phyloP scores from a whole-genome alignment of 2,888 invertebrate genomes.

The Temnothorax unifasciatus region DNA sequence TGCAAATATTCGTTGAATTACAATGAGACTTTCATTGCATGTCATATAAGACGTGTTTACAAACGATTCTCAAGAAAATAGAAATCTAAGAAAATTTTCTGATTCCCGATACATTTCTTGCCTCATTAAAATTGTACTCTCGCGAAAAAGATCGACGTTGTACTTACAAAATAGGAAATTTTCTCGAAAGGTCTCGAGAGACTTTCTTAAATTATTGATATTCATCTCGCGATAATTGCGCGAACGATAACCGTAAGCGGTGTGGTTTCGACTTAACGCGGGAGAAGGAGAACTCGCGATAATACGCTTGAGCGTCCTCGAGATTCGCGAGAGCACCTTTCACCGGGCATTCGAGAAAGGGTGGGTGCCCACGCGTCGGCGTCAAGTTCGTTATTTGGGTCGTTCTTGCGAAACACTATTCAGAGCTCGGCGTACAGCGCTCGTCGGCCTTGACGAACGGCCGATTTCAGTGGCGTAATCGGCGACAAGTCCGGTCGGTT shows the following conservation, averaged over 20 bases:
- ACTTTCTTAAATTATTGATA: background rate
- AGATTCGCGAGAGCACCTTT: conserved; percentile 73
- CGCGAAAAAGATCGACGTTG: background rate
- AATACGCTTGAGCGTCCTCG: conserved; percentile 73
- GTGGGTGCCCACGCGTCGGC: conserved; percentile 70
- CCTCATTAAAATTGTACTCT: background rate
- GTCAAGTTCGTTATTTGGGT: conserved; percentile 78
- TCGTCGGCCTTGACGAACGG: conserved; percentile 75
- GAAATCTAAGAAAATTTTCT: background rate
- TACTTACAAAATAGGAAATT: background rate
- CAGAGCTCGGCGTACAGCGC: conserved; percentile 66
- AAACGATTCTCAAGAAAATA: background rate
- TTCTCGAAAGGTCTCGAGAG: background rate
- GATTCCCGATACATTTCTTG: background rate
- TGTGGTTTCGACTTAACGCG: conserved; percentile 39
- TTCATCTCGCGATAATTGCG: background rate
- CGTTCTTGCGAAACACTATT: conserved; percentile 74
- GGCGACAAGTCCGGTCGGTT: conserved; percentile 9
- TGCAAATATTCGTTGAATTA: background rate
- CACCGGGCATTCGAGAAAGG: conserved; percentile 69
- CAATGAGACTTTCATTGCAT: background rate
- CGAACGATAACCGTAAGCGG: background rate
- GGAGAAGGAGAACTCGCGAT: conserved; percentile 71
- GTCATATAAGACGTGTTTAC: background rate
- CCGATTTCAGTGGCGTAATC: conserved; percentile 68